Base-by-base conservation (phyloP, 92 coral and sea anemone genomes). In the Porites evermanni region DNA sequence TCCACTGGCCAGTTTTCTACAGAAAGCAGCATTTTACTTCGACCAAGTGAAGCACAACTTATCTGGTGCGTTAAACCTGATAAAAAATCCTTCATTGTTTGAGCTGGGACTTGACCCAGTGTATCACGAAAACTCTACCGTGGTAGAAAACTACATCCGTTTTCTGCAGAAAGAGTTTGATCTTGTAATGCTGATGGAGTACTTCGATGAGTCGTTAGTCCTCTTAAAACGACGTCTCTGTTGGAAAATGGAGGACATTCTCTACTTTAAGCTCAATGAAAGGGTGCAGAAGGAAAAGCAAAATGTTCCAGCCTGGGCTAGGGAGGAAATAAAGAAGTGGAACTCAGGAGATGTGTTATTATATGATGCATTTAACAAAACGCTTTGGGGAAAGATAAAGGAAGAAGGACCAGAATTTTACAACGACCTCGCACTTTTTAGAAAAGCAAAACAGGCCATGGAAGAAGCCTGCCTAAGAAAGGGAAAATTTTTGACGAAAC, bases 121-220 rank as follows among this genome's bases (percentile, higher is more conserved):
- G 47, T 59, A 81, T 56, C 70, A 81, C 44, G 38, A 19, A 14
- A n/a, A 70, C 13, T 2, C 19, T 1, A 12, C 47, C 12, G 21
- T 81, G 47, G 78, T 70, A 29, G n/a, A 19, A 47, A 44, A 71
- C 38, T 94, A 94, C 88, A 88, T 92, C 24, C 74, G 78, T 5
- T 65, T 81, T 13, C 86, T 94, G 32, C 77, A 92, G n/a, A 60
- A 20, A 59, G 91, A 76, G 60, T 94, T 94, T 58, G 94, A 92
- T 70, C 73, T 94, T 74, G 94, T 94, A 2, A 14, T 94, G 79
- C 24, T 94, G 70, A 79, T 92, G 87, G 98, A 94, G 64, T 83
- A 94, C 74, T 94, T 92, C 75, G 98, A 94, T 60, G 98, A 94
- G 70, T 94, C 98, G 8, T 79, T 94, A 4, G 86, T 94, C 8